These are phyloP conservation scores for Seriola rivoliana DNA, from an alignment of 2,113 vertebrate species.

Conservation along the genomic window DNA sequence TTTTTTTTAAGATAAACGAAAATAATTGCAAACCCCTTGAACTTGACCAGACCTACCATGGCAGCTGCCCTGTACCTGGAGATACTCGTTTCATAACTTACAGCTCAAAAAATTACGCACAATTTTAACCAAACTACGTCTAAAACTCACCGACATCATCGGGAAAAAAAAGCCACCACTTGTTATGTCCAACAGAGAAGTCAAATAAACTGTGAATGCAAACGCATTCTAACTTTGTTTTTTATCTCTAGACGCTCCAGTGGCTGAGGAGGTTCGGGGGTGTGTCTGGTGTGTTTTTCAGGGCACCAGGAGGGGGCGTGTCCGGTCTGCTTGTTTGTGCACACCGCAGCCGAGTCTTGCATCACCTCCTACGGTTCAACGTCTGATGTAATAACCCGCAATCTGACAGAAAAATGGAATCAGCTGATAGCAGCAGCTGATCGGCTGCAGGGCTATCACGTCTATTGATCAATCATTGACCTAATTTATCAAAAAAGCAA, in stretches of 20 bases:
- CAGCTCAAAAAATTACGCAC: neutral
- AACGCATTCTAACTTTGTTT: neutral
- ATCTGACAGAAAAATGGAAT: neutral
- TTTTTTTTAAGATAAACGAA: neutral
- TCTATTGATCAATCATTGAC: neutral
- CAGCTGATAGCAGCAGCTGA: slow-evolving; percentile 17
- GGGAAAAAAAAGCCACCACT: neutral
- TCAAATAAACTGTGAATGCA: neutral
- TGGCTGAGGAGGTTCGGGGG: neutral
- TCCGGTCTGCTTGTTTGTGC: slow-evolving; percentile 58
- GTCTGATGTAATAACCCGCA: slow-evolving; percentile 76
- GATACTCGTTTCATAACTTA: slow-evolving; percentile 34
- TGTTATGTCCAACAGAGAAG: neutral
- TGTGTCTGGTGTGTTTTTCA: slow-evolving; percentile 47
- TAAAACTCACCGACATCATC: slow-evolving; percentile 69
- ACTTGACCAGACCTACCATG: neutral
- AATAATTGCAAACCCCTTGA: neutral
- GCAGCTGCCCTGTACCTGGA: slow-evolving; percentile 40
- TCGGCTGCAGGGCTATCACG: neutral
- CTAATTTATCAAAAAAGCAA: neutral
- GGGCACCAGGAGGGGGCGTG: slow-evolving; percentile 67
- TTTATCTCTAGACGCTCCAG: neutral
- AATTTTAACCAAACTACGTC: neutral
- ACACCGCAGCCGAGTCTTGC: slow-evolving; percentile 64
- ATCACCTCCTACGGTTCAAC: slow-evolving; percentile 59